Base-by-base conservation (phyloP, 2,797 vertebrate genomes). In the Epinephelus coioides region DNA sequence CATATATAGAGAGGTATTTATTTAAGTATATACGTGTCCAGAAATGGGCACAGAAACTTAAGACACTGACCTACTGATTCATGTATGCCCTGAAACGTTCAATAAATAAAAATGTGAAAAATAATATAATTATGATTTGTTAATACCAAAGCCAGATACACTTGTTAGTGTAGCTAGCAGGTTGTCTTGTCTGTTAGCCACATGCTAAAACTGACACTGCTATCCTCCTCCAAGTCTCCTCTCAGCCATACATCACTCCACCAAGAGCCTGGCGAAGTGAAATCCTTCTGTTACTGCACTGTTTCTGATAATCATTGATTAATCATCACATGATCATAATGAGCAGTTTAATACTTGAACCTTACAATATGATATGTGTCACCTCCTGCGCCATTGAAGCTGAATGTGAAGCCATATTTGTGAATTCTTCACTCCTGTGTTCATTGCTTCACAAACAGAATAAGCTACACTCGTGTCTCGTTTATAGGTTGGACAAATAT, bases 391-490 rank as follows among this genome's bases (percentile, higher is more conserved):
- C 38, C 11, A 57, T 14, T 43, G 50, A 44, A 49, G 7, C 5
- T 6, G 18, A 53, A 47, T 60, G 38, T 72, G 19, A 54, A 23
- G 30, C 2, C 17, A 51, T 17, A 51, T 30, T 63, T 67, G 10
- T 56, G 3, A 69, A 61, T 25, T 40, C 14, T 60, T 66, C 13
- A 11, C 34, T 70, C 1, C 19, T 23, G 19, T 25, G 23, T 46
- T 81, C 15, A 50, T 11, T 18, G 21, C 17, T 70, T 74, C 13
- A 75, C 19, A 23, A 57, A 53, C 7, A 71, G 27, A 57, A 51
- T 18, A 73, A 53, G 17, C 15, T 61, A 19, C 40, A 79, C 27
- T 18, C 19, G 19, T 44, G 47, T 64, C 8, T 59, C 34, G 21
- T 69, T 68, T 44, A 40, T 54, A 34, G 9, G 19, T 17, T 55